A percentile compares a stretch with the other conserved stretches of the same genome.
Evolutionary conservation across 2,113 vertebrate species (phyloP).

Genomic region (Phyllostomus hastatus): DNA sequence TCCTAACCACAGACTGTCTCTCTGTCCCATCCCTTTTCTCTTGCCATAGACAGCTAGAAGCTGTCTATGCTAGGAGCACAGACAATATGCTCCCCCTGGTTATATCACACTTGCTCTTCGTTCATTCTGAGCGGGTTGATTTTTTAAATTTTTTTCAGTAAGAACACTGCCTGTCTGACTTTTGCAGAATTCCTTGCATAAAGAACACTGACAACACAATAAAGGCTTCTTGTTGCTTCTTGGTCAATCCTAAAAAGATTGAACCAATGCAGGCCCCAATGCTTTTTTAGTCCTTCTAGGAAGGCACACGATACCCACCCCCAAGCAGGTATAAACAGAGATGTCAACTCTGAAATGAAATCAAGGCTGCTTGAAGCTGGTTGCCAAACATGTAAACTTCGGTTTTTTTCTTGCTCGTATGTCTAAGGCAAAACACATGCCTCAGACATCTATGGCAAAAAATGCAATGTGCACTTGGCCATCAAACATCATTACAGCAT

Average conservation of each 20-base stretch:
- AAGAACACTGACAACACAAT: constrained; percentile 17
- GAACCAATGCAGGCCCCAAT: neutral
- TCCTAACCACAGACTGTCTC: neutral
- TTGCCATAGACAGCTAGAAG: neutral
- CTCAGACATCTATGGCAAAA: neutral
- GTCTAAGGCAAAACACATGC: constrained; percentile 40
- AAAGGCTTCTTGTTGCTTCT: neutral
- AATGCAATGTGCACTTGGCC: neutral
- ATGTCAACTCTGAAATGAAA: constrained; percentile 22
- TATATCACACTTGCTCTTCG: neutral
- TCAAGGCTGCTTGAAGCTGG: neutral
- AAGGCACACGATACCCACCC: neutral
- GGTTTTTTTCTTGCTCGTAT: neutral
- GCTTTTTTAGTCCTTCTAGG: neutral
- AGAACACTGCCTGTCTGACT: neutral
- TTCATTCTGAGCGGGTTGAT: neutral
- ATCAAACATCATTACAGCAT: neutral
- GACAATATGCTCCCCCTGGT: neutral
- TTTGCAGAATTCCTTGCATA: constrained; percentile 1
- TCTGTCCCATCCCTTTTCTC: neutral
- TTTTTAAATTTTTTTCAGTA: neutral
- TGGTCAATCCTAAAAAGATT: neutral
- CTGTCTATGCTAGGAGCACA: neutral
- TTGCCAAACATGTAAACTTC: neutral
- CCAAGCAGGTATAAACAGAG: neutral